Conservation (phyloP, 2,888 invertebrate genomes). For the Desoria tigrina region DNA sequence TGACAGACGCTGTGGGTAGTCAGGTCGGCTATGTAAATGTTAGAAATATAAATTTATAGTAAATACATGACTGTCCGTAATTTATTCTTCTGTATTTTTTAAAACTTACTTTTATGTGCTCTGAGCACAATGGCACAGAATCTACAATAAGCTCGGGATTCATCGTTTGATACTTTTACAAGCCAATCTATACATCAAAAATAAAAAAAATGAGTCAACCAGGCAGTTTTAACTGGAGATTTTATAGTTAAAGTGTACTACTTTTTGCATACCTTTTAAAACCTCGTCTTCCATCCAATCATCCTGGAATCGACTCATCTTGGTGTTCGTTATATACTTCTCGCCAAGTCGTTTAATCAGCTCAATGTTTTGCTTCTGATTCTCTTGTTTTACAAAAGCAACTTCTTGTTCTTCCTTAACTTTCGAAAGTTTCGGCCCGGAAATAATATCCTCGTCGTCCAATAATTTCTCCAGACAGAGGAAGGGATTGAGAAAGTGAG, state of each 20-base stretch:
- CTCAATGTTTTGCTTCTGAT: too few relatives aligned
- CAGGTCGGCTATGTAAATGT: slow-evolving; percentile 31
- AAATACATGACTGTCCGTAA: too few relatives aligned
- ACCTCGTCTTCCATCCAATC: slow-evolving; percentile 35
- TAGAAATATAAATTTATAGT: not conserved
- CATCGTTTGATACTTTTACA: slow-evolving; percentile 48
- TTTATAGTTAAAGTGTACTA: not conserved
- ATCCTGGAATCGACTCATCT: slow-evolving; percentile 33
- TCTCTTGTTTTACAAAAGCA: too few relatives aligned
- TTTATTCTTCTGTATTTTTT: not conserved
- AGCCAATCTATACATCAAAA: slow-evolving; percentile 39
- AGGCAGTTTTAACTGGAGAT: not conserved
- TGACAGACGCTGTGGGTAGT: slow-evolving; percentile 37
- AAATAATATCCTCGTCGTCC: too few relatives aligned
- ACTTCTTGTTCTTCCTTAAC: too few relatives aligned
- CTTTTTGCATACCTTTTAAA: not conserved
- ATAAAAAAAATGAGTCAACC: too few relatives aligned
- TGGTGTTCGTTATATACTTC: too few relatives aligned
- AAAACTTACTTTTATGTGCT: slow-evolving; percentile 36
- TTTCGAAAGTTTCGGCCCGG: too few relatives aligned
- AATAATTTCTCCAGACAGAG: too few relatives aligned
- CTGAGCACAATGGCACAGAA: slow-evolving; percentile 47
- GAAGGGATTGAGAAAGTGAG: too few relatives aligned
- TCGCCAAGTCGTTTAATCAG: too few relatives aligned
- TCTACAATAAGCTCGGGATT: slow-evolving; percentile 43